Evolutionary conservation across 2,888 invertebrate species (phyloP), one percentile per base, ranked within the genome.

Genomic region (Abscondita cerata): DNA sequence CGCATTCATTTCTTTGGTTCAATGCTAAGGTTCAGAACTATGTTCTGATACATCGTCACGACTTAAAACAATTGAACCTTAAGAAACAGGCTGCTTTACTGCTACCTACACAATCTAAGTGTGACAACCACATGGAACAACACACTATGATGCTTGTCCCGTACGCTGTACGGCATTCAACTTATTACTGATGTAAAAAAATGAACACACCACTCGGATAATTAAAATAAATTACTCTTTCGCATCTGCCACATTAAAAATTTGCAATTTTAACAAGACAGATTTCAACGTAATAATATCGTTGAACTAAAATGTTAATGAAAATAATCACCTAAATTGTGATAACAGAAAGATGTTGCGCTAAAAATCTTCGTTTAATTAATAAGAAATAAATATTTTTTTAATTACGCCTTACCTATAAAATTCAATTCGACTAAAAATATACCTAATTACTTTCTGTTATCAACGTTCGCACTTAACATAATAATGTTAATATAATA

Each of bases 301-400:
- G 11, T 18, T 44, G 44, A 44, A 44, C 44, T 19, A 41, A 58
- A 58, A 52, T 52, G 58, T 52, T 58, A 58, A 52, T 52, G 44
- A 58, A 58, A 44, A 58, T 48, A 54, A 33, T 36, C 33, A 16
- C 18, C 40, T 59, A 50, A 55, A 52, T 53, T 62, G 16, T 48
- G 62, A 62, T 47, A 57, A 62, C 62, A 62, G 62, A 62, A 62
- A 58, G 62, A 44, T 41, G 48, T 31, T 48, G 19, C 12, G 46
- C 31, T 51, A 55, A 36, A 19, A 51, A 55, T n/a, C n/a, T n/a
- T n/a, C n/a, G n/a, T n/a, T 16, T 41, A 50, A 44, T 44, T 54
- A 57, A 55, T 52, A 62, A 57, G 57, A 62, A 62, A 62, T 62
- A 59, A 38, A 18, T 59, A 59, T 47, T 47, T 59, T n/a, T 57